These are phyloP conservation scores for Dreissena rostriformis DNA, from an alignment of 1,140 invertebrate species.

Conservation along the genomic window DNA sequence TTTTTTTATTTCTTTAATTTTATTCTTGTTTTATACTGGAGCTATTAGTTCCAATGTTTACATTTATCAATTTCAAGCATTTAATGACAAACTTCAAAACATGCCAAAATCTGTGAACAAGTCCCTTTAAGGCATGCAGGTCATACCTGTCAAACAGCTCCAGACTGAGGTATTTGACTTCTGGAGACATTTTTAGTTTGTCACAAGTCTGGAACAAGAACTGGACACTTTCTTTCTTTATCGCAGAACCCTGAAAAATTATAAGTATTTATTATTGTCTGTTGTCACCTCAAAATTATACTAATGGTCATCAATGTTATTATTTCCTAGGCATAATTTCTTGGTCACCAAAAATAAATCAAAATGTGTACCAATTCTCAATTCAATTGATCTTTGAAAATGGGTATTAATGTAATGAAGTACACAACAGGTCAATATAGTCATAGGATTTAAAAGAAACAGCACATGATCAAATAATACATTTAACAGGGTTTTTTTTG, in stretches of 20 bases:
- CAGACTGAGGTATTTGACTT: conserved; percentile 64
- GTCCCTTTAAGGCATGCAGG: too few relatives aligned
- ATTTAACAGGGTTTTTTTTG: too few relatives aligned
- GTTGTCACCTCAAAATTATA: too few relatives aligned
- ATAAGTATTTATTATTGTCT: not conserved
- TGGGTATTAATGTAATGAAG: not conserved
- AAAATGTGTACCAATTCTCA: not conserved
- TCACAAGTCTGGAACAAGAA: conserved; percentile 69
- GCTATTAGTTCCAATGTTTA: too few relatives aligned
- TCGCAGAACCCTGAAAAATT: conserved; percentile 56
- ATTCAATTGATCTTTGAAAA: not conserved
- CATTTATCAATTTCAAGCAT: too few relatives aligned
- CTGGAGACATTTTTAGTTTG: conserved; percentile 56
- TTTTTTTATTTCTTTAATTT: too few relatives aligned
- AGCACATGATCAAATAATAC: too few relatives aligned
- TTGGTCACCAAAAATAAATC: not conserved
- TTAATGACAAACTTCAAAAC: too few relatives aligned
- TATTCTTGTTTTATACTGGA: too few relatives aligned
- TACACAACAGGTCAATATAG: not conserved
- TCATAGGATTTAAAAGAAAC: not conserved
- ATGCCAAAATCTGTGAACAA: too few relatives aligned
- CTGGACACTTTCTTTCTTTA: conserved; percentile 52
- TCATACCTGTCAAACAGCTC: conserved; percentile 73
- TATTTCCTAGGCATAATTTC: not conserved
- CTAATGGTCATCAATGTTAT: not conserved